Evolutionary conservation across 2,797 vertebrate genomes (phyloP), one percentile per base, ranked within the genome.

Genomic region (Ctenochaetus hawaiiensis): DNA sequence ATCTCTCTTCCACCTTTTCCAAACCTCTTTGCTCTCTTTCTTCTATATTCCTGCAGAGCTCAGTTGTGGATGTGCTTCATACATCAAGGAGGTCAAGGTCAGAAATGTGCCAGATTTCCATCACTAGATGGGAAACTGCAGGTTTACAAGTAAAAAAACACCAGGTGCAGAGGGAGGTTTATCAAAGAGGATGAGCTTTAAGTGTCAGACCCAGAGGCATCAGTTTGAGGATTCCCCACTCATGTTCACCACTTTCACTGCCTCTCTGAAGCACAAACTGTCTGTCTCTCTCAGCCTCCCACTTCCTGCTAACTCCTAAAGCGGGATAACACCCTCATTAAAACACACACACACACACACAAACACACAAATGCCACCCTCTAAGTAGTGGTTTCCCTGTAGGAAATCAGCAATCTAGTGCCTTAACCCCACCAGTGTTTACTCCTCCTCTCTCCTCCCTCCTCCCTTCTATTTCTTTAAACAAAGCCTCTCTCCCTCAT

Each of bases 351-450:
- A 39, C 30, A 26, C 4, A 7, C 30, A 34, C 30, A 34, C 30
- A 34, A 34, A 34, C 52, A 60, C 47, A 53, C 62, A 59, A 51
- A 56, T 16, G 8, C 47, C 10, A 22, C 44, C 8, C 51, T 75
- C 72, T 78, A 72, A 75, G 67, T 58, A 82, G 86, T 60, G 82
- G 83, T 90, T 89, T 90, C 57, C 80, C 66, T 56, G 65, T 62
- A 87, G 87, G 82, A 90, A 93, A 87, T 90, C 75, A 82, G 78
- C 80, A 84, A 89, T 88, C 85, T 85, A 58, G 64, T 79, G 53
- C 72, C 58, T 78, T 89, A 77, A 78, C 57, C 70, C 70, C 71
- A 54, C 66, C 54, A 70, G 48, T 63, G 17, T 78, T 67, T 62
- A 75, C 62, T 54, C 59, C 48, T 49, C 82, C 57, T 51, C 63